A percentile compares a stretch with the other conserved stretches of the same genome.
phyloP scores from a whole-genome alignment of 2,113 vertebrate genomes.

The Carlito syrichta region DNA sequence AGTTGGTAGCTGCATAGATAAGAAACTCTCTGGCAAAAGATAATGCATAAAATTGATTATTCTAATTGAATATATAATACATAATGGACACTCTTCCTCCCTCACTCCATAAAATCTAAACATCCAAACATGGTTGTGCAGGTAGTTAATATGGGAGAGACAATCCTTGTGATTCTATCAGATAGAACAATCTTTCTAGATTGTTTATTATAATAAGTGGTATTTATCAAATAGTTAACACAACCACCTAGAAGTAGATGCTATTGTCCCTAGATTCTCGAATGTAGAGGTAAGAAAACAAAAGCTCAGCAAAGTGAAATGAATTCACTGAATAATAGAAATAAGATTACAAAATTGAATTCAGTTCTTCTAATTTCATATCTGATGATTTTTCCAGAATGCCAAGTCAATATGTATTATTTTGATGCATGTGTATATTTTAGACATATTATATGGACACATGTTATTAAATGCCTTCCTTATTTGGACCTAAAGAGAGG shows the following conservation, averaged over 20 bases:
- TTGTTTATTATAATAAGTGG: neutral
- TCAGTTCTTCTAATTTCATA: neutral
- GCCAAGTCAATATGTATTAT: neutral
- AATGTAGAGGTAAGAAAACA: neutral
- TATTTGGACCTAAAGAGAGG: neutral
- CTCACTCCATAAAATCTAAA: neutral
- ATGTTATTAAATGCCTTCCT: neutral
- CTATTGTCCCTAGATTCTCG: neutral
- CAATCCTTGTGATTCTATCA: neutral
- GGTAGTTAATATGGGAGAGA: neutral
- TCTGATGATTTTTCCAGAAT: neutral
- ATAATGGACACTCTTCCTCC: neutral
- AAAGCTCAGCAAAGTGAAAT: neutral
- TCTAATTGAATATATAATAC: neutral
- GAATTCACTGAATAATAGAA: neutral
- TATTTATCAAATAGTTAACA: slow-evolving; percentile 31
- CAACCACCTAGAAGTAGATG: neutral
- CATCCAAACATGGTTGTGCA: neutral
- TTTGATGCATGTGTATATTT: neutral
- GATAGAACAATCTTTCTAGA: neutral
- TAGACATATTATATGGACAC: neutral
- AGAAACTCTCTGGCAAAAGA: neutral
- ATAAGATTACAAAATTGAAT: neutral
- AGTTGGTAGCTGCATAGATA: neutral
- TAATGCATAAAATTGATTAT: neutral